Evolutionary conservation across 2,888 invertebrate species (phyloP), one percentile per base, ranked within the genome.

Genomic region (Caenorhabditis sp.): DNA sequence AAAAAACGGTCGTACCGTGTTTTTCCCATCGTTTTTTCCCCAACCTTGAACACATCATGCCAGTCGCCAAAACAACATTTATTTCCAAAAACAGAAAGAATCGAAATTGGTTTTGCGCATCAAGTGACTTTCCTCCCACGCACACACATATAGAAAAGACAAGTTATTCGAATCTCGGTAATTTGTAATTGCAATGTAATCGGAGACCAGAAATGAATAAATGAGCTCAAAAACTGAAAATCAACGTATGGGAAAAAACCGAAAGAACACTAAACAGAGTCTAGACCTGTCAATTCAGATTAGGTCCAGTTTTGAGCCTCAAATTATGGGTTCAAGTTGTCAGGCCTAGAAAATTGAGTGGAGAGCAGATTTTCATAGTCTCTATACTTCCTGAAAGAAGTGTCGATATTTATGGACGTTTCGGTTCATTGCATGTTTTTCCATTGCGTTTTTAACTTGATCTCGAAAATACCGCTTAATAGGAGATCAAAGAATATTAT

Each of bases 51-150:
- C 61, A 61, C 59, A 61, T 51, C 73, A 63, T 70, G 56, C 44
- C 58, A 58, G 47, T 58, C 31, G 14, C 31, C 58, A 70, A 70
- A 70, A 70, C 59, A 61, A 61, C 58, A 61, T 58, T 41, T 49
- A 26, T 61, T 54, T 38, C 41, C 61, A 59, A 59, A 72, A 72
- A 72, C 47, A 64, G 51, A 54, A 59, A 49, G 61, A 64, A 26
- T 63, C 51, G 41, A 64, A 74, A 64, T 74, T 61, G 74, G 61
- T 74, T n/a, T 74, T 74, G 73, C 73, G 73, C 73, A 59, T 74
- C 74, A 74, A 64, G 74, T 74, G 74, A 74, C 74, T 56, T 74
- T 58, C n/a, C n/a, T n/a, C n/a, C 51, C 51, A 54, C 68, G 54
- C 68, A 54, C 41, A 59, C 56, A 47, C 28, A 31, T 10, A 22